Base-by-base conservation (phyloP, 1,140 invertebrate genomes). In the Philotrypesis tridentata region DNA sequence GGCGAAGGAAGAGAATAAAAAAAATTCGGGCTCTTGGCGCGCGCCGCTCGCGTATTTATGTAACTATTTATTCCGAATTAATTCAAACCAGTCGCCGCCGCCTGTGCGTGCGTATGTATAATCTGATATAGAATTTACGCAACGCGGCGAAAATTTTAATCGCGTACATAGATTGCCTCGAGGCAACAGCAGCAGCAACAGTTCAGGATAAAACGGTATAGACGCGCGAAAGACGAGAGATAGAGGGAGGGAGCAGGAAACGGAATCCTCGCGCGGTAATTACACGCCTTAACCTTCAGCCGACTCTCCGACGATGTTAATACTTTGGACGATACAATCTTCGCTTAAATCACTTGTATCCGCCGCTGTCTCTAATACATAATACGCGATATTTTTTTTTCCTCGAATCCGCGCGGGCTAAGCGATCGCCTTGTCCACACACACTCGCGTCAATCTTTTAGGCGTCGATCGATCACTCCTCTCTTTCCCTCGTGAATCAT, bases 231-330 rank as follows among this genome's bases (percentile, higher is more conserved):
- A 14, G 21, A 29, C n/a, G 7, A 25, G 21, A 29, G 21, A n/a
- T 3, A n/a, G 48, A 55, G 48, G n/a, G 48, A 55, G 48, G 7
- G 48, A 55, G 33, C 48, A 55, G 48, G 48, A 55, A 55, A 55
- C 21, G 21, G 48, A 55, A 55, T 55, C 21, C 48, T 55, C 48
- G 21, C 48, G 17, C 11, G 23, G 63, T 65, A 65, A 65, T 65
- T 65, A 65, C 48, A 55, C 48, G n/a, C 14, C 63, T 65, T 65
- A 65, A 65, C 63, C 63, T 65, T 65, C 63, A 65, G 11, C 63
- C 27, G 23, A 17, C 8, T 27, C 12, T 12, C n/a, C n/a, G n/a
- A n/a, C n/a, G 63, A 65, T 65, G 9, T 25, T 29, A 65, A 25
- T 65, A 23, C 63, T 29, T 29, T 65, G 63, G n/a, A 65, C n/a